A percentile compares a stretch with the other conserved stretches of the same genome.
These are phyloP conservation scores for Brachionus calyciflorus DNA, from an alignment of 1,140 invertebrate species.

Conservation along the genomic window DNA sequence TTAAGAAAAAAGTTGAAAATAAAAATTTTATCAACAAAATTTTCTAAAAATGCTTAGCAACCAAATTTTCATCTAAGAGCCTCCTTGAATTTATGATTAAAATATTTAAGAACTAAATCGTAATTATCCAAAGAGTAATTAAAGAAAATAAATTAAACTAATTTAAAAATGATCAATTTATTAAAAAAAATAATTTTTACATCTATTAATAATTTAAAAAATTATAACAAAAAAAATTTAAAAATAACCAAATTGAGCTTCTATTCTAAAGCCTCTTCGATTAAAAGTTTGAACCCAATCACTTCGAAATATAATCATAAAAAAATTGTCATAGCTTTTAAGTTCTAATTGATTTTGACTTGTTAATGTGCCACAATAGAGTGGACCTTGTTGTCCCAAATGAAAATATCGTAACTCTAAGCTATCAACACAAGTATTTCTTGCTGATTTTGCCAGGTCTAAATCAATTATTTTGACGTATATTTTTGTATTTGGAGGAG, in stretches of 20 bases:
- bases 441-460: conserved; percentile 6
- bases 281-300: conserved; percentile 32
- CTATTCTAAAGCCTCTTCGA: conserved; percentile 23
- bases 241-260: background rate
- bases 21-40: conserved; percentile 24
- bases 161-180: background rate
- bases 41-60: conserved; percentile 23
- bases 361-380: conserved; percentile 26
- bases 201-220: background rate
- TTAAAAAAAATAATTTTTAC: conserved; percentile 12
- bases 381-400: conserved; percentile 40
- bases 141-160: background rate
- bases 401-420: conserved; percentile 31
- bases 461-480: background rate
- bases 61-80: background rate
- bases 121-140: background rate
- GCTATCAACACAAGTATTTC: conserved; percentile 19
- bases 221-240: background rate
- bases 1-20: background rate
- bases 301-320: conserved; percentile 34
- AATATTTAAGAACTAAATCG: background rate
- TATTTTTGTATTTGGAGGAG: background rate
- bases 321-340: conserved; percentile 14
- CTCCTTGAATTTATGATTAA: background rate
- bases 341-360: conserved; percentile 9